Base-by-base conservation (phyloP, 2,888 invertebrate genomes). In the Cheilosia vulpina region DNA sequence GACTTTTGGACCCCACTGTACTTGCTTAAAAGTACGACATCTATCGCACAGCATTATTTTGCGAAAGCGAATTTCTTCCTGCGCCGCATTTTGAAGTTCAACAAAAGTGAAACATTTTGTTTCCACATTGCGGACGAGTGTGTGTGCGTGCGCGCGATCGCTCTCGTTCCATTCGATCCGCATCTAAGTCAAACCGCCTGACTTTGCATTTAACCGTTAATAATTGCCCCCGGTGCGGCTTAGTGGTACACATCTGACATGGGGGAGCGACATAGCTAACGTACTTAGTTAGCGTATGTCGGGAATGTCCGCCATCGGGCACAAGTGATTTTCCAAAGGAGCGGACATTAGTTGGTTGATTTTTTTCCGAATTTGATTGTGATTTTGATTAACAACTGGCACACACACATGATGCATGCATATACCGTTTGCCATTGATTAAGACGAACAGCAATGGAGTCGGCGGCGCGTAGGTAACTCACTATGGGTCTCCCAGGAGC, bases 161-260 rank as follows among this genome's bases (percentile, higher is more conserved):
- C 43, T 50, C 58, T 63, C 24, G 52, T 50, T 21, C 38, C 15
- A 43, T n/a, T 68, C 53, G 15, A 38, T 66, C 65, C 53, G 55
- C 47, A 55, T 81, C 79, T 50, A 24, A 2, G 5, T n/a, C 52
- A 65, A 66, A 27, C 60, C 71, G 68, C 63, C 57, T 50, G 57
- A 77, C 72, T 85, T 81, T 85, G 81, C 85, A 85, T 85, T 85
- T 85, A 72, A 85, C 81, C 76, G 85, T 77, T 85, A 81, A 81
- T 85, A 85, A 85, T 81, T 85, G 80, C 81, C 76, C 71, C 58
- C 57, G 62, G 76, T 47, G 21, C 31, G 15, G 21, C 24, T 52
- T 17, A 19, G 45, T 57, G 21, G 47, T 60, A 69, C 43, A 75
- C 73, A 75, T 71, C 58, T 79, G 73, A 75, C 62, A 80, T 47